Evolutionary conservation across 1,140 invertebrate genomes (phyloP).

Genomic region (Battus philenor): DNA sequence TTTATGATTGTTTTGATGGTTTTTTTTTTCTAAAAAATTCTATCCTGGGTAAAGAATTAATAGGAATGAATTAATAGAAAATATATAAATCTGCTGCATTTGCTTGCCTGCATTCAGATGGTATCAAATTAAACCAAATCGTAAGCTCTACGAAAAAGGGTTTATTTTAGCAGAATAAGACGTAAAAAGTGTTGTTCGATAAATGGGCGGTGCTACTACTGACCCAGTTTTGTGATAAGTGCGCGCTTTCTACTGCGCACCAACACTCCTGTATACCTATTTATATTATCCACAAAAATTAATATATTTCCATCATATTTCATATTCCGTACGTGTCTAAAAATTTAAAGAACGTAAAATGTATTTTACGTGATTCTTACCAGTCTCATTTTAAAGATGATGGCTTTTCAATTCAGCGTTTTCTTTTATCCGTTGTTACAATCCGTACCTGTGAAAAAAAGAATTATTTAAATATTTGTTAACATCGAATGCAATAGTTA

Average conservation of each 20-base stretch:
- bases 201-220: slow-evolving; percentile 72
- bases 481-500: no score
- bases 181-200: slow-evolving; percentile 52
- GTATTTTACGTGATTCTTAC: slow-evolving; percentile 45
- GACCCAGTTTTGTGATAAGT: slow-evolving; percentile 69
- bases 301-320: slow-evolving; percentile 30
- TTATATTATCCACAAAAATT: slow-evolving; percentile 53
- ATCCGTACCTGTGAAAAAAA: slow-evolving; percentile 49
- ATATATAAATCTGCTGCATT: slow-evolving; percentile 55
- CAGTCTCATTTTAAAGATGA: slow-evolving; percentile 60
- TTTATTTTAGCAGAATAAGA: slow-evolving; percentile 47
- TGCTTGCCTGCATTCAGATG: slow-evolving; percentile 33
- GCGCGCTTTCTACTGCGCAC: slow-evolving; percentile 69
- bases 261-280: slow-evolving; percentile 56
- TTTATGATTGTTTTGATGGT: no score
- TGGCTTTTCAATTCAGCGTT: slow-evolving; percentile 25
- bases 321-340: no score
- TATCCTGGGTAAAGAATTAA: no score
- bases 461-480: no score
- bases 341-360: no score
- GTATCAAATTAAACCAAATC: slow-evolving; percentile 35
- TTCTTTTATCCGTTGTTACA: slow-evolving; percentile 35
- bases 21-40: no score
- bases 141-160: slow-evolving; percentile 42
- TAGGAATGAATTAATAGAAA: no score